These are phyloP conservation scores for Cladopsammia gracilis DNA, from an alignment of 64 coral and sea anemone species.

Conservation along the genomic window DNA sequence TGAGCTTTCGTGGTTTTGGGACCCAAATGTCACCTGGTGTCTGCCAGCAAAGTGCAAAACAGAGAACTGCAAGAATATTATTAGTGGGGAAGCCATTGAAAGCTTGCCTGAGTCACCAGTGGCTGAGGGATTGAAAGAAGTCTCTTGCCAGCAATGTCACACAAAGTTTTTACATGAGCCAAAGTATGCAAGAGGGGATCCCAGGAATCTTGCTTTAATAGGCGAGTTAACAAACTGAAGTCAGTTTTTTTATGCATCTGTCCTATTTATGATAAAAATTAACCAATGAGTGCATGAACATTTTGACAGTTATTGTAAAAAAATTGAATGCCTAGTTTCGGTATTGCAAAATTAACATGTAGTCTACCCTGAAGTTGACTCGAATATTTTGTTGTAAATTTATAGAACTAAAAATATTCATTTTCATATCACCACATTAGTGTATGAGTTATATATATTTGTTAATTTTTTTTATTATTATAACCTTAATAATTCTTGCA, in stretches of 20 bases:
- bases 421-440: too few species aligned
- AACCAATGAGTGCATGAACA: not conserved
- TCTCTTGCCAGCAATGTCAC: constrained; percentile 62
- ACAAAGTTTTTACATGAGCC: constrained; percentile 55
- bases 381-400: too few species aligned
- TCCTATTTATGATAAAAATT: too few species aligned
- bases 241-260: too few species aligned
- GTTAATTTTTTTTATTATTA: too few species aligned
- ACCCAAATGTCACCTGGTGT: constrained; percentile 70
- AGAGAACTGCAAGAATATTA: constrained; percentile 67
- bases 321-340: not conserved
- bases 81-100: constrained; percentile 62
- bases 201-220: constrained; percentile 74
- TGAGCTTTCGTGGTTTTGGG: constrained; percentile 84
- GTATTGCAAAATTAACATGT: too few species aligned
- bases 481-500: too few species aligned
- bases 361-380: too few species aligned
- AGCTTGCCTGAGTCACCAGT: constrained; percentile 47
- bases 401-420: too few species aligned
- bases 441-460: too few species aligned
- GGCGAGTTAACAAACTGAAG: constrained; percentile 9
- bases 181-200: constrained; percentile 68
- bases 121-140: constrained; percentile 70
- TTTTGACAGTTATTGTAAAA: not conserved
- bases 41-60: constrained; percentile 74